A percentile compares a stretch with the other conserved stretches of the same genome.
These are phyloP conservation scores for Andrena fulva DNA, from an alignment of 2,888 invertebrate species.

Conservation along the genomic window DNA sequence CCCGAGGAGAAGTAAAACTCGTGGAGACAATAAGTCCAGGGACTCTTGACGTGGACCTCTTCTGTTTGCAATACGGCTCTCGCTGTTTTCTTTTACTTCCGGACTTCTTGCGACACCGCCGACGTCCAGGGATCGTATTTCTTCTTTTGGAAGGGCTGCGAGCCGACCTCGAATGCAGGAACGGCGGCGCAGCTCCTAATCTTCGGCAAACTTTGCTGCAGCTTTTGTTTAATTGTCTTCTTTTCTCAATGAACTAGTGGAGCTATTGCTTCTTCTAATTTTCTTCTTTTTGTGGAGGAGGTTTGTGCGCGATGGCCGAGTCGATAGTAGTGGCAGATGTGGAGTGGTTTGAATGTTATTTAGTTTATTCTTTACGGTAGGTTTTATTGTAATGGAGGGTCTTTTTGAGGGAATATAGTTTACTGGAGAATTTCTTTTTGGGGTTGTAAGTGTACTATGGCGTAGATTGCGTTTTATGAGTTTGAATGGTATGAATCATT, in stretches of 20 bases:
- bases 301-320: too few relatives aligned
- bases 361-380: too few relatives aligned
- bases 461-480: too few relatives aligned
- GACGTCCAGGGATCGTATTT: conserved; percentile 1
- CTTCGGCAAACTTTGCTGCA: not conserved
- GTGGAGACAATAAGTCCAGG: conserved; percentile 27
- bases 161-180: not conserved
- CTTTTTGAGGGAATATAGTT: too few relatives aligned
- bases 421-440: too few relatives aligned
- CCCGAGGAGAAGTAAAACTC: conserved; percentile 12
- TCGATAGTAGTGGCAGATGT: too few relatives aligned
- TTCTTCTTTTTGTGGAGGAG: too few relatives aligned
- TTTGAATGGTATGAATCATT: too few relatives aligned
- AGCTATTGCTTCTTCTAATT: too few relatives aligned
- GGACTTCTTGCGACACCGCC: conserved; percentile 17
- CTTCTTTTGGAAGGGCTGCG: not conserved
- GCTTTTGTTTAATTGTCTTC: not conserved
- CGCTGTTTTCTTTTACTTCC: conserved; percentile 35
- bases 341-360: too few relatives aligned
- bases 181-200: not conserved
- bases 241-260: not conserved
- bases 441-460: too few relatives aligned
- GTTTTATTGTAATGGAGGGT: too few relatives aligned
- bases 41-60: conserved; percentile 5
- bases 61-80: conserved; percentile 25